Conservation (phyloP, 2,113 vertebrate genomes). For the Saguinus midas region DNA sequence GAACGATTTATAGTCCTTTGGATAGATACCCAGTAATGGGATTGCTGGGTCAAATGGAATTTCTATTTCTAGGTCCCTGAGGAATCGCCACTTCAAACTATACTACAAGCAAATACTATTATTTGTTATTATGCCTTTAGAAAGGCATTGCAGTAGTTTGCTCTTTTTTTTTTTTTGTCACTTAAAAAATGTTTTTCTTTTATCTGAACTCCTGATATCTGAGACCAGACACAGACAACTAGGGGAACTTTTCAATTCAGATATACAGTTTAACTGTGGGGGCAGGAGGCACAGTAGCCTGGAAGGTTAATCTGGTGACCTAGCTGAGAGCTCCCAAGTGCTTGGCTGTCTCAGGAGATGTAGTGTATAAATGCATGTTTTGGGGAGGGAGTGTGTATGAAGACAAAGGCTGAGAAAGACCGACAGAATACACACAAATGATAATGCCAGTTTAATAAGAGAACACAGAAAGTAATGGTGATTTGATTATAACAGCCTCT, state of each 20-base stretch:
- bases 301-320: not conserved
- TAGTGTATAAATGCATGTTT: not conserved
- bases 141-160: not conserved
- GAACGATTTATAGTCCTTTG: too few relatives aligned
- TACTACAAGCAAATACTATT: too few relatives aligned
- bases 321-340: too few relatives aligned
- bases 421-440: not conserved
- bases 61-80: too few relatives aligned
- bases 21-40: too few relatives aligned
- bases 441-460: not conserved
- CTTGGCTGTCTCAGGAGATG: not conserved
- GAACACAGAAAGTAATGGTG: not conserved
- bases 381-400: not conserved
- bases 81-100: too few relatives aligned
- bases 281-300: accelerated
- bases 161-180: not conserved
- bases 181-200: not conserved
- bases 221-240: not conserved
- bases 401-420: not conserved
- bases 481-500: not conserved
- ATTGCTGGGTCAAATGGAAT: too few relatives aligned
- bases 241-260: not conserved
- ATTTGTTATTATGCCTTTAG: not conserved
- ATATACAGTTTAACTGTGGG: not conserved
- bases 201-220: not conserved